Evolutionary conservation across 2,888 invertebrate genomes (phyloP).

Genomic region (Acrobasis consociella): DNA sequence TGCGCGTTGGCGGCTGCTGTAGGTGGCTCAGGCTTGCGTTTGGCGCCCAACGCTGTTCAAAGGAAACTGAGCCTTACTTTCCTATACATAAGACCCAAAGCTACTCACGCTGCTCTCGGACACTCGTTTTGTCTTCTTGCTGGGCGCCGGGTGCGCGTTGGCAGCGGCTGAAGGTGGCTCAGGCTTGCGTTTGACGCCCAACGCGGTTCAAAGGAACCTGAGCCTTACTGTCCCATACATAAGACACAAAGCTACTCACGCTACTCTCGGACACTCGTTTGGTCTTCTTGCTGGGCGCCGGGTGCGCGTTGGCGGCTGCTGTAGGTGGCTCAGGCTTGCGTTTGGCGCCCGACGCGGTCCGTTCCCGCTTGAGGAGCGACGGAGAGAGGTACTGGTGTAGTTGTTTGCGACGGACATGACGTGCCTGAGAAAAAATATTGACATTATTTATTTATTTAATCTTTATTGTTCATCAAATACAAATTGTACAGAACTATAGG

Average conservation of each 20-base stretch:
- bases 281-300: constrained; percentile 57
- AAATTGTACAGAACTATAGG: too few relatives aligned
- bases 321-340: constrained; percentile 54
- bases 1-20: constrained; percentile 28
- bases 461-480: too few relatives aligned
- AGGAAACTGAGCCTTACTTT: too few relatives aligned
- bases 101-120: constrained; percentile 72
- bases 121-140: constrained; percentile 67
- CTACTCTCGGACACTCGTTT: constrained; percentile 72
- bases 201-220: constrained; percentile 22
- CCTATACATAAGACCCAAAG: too few relatives aligned
- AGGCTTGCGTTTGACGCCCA: constrained; percentile 61
- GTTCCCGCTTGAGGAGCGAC: constrained; percentile 87
- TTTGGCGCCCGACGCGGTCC: constrained; percentile 82
- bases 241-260: constrained; percentile 47
- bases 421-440: constrained; percentile 84
- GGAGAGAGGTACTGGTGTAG: constrained; percentile 88
- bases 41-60: too few relatives aligned
- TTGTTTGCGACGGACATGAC: constrained; percentile 92
- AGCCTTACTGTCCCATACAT: too few relatives aligned
- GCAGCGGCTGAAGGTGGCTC: constrained; percentile 41
- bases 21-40: constrained; percentile 52
- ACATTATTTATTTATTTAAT: too few relatives aligned
- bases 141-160: constrained; percentile 39
- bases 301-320: constrained; percentile 33